Conservation (phyloP, 2,113 vertebrate species). For the Lampris incognitus region DNA sequence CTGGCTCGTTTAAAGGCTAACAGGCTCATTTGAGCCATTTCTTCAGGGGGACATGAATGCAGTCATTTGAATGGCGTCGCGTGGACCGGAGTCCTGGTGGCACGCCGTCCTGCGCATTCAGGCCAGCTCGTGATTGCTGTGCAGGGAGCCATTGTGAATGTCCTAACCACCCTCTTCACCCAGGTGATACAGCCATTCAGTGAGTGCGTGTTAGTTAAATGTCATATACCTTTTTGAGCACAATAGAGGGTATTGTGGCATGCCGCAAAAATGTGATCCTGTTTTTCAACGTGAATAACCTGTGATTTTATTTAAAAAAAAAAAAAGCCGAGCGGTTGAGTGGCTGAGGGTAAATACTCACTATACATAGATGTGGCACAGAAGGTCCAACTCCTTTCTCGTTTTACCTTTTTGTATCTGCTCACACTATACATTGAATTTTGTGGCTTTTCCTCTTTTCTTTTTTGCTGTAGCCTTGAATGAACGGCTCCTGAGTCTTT, state of each 20-base stretch:
- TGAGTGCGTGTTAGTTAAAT: conserved; percentile 49
- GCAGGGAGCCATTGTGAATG: conserved; percentile 65
- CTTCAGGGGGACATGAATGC: conserved; percentile 68
- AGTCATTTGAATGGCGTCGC: conserved; percentile 76
- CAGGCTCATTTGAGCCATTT: conserved; percentile 79
- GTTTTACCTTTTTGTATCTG: neutral
- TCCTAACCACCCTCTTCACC: conserved; percentile 52
- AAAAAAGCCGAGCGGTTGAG: neutral
- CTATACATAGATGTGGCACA: conserved; percentile 12
- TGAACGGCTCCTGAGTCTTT: neutral
- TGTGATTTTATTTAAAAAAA: neutral
- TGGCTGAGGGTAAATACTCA: conserved; percentile 14
- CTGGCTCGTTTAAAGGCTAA: conserved; percentile 70
- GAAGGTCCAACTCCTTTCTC: neutral
- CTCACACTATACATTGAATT: neutral
- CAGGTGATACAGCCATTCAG: conserved; percentile 59
- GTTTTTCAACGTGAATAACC: conserved; percentile 44
- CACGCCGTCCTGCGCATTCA: conserved; percentile 72
- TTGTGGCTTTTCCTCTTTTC: neutral
- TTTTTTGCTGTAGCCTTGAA: too few species aligned
- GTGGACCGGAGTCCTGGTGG: conserved; percentile 72
- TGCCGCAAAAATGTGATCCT: conserved; percentile 33
- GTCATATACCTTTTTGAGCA: conserved; percentile 60
- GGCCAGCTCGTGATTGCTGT: conserved; percentile 67
- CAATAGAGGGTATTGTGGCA: conserved; percentile 30